Evolutionary conservation across 2,113 vertebrate genomes (phyloP), one percentile per base, ranked within the genome.

Genomic region (Scortum barcoo): DNA sequence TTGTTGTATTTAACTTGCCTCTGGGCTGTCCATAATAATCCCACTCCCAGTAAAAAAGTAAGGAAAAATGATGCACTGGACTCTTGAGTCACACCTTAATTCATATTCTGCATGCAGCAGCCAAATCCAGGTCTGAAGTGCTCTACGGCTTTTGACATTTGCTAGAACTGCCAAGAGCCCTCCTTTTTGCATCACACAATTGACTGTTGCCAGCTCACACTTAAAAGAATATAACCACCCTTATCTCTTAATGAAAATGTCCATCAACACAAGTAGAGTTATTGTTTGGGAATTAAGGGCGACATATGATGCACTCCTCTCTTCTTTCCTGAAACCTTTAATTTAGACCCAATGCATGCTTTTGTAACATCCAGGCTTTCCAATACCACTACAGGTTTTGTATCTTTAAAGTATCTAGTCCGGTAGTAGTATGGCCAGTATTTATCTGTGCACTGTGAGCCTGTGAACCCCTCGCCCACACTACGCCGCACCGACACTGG

Each of bases 81-180:
- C 26, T 62, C 36, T 17, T 7, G 30, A 28, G 42, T 7, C n/a
- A 30, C 40, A 40, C 20, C 42, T 40, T 50, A 9, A 50, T 73
- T 74, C 19, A 24, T 51, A 68, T 68, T 58, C 30, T 42, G 22
- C 70, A 40, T 60, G 22, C 33, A 69, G 20, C 40, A 68, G 30
- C 11, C 33, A 38, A 26, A 81, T 62, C 57, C 2, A 2, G 28
- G 65, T 71, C 72, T 48, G 28, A 70, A 28, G 36, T 38, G 20
- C 7, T 19, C 10, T 56, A 7, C 5, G 36, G 22, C 22, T 53
- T 72, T 72, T 54, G 57, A 50, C 54, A 48, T 74, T 73, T 62
- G 44, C 22, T 36, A 13, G 22, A 51, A 30, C 50, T 56, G 74
- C 24, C 17, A 28, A 62, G 58, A 56, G 24, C 54, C 36, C 26